These are phyloP conservation scores for Geotrupes spiniger DNA, from an alignment of 2,888 invertebrate species.

Conservation along the genomic window DNA sequence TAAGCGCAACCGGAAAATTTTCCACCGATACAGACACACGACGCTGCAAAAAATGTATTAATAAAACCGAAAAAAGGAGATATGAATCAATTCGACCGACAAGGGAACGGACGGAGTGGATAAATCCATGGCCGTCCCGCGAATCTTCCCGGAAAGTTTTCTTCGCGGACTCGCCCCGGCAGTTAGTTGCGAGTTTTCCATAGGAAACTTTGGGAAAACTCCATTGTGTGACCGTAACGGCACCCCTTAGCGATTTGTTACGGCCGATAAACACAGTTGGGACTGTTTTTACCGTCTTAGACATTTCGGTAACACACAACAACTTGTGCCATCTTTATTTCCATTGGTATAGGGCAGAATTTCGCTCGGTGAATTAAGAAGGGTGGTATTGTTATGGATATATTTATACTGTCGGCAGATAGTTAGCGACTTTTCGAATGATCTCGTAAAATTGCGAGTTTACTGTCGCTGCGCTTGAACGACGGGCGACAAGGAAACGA, in stretches of 20 bases:
- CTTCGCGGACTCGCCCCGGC: conserved; percentile 23
- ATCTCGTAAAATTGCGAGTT: conserved; percentile 27
- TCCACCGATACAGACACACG: neutral
- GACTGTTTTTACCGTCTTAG: conserved; percentile 42
- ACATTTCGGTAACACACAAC: conserved; percentile 27
- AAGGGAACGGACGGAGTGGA: conserved; percentile 26
- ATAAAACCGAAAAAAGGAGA: conserved; percentile 16
- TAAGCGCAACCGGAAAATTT: neutral
- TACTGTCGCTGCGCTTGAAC: conserved; percentile 21
- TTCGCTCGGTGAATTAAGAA: conserved; percentile 17
- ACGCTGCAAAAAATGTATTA: conserved; percentile 1
- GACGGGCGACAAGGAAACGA: conserved; percentile 11
- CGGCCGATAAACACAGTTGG: conserved; percentile 46
- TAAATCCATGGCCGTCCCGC: conserved; percentile 35
- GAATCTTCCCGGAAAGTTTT: conserved; percentile 35
- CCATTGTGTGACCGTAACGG: conserved; percentile 34
- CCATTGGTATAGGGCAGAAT: conserved; percentile 15
- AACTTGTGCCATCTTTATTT: conserved; percentile 1
- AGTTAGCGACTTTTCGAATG: conserved; percentile 39
- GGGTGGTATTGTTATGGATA: conserved; percentile 37
- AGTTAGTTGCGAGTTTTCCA: conserved; percentile 28
- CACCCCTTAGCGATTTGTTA: conserved; percentile 47
- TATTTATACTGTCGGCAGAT: conserved; percentile 36
- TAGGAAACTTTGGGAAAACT: conserved; percentile 28
- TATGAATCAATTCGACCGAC: conserved; percentile 28